Conservation (phyloP, 2,888 invertebrate genomes). For the Drosophila subquinaria region DNA sequence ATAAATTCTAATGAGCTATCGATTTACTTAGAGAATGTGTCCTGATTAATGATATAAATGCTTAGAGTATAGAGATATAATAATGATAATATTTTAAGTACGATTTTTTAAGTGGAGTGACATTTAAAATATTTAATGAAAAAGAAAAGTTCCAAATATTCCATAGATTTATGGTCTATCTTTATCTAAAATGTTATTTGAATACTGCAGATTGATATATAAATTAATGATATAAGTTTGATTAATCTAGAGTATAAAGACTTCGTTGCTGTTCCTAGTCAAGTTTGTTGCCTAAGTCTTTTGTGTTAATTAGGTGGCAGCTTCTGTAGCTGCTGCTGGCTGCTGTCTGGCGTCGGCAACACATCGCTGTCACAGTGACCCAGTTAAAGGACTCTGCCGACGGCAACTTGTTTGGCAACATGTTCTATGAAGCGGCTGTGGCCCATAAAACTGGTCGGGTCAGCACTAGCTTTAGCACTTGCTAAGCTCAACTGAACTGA, state of each 20-base stretch:
- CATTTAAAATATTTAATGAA: no score
- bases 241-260: background rate
- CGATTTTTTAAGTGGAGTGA: no score
- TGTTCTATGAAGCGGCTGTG: conserved; percentile 59
- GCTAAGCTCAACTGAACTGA: conserved; percentile 14
- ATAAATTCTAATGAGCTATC: background rate
- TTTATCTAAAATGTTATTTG: background rate
- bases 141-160: no score
- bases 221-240: background rate
- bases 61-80: no score
- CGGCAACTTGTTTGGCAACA: conserved; percentile 74
- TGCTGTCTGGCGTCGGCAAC: conserved; percentile 5
- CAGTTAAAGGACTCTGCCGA: conserved; percentile 70
- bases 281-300: conserved; percentile 62
- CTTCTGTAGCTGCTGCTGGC: conserved; percentile 10
- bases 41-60: background rate
- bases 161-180: no score
- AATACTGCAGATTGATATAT: background rate
- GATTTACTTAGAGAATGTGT: background rate
- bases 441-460: conserved; percentile 63
- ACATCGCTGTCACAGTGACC: conserved; percentile 65
- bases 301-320: conserved; percentile 61
- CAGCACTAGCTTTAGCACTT: conserved; percentile 50
- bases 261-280: conserved; percentile 52
- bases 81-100: no score